Conservation (phyloP, 2,797 vertebrate genomes). For the Syngnathus rostellatus region DNA sequence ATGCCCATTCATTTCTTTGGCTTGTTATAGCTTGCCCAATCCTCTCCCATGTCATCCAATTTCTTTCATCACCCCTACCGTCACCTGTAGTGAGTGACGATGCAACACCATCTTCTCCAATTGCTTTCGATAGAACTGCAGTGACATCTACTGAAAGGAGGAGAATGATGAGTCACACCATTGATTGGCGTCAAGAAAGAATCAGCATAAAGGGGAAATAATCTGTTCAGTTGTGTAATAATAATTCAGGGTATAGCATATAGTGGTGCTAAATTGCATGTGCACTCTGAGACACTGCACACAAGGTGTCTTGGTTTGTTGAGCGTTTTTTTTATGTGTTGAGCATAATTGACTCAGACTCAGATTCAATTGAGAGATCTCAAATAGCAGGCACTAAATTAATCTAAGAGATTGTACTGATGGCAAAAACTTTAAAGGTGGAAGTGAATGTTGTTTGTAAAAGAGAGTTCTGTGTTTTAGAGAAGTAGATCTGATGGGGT, state of each 20-base stretch:
- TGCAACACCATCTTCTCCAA: constrained; percentile 49
- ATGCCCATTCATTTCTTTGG: constrained; percentile 22
- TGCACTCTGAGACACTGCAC: too few species aligned
- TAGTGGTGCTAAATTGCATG: too few species aligned
- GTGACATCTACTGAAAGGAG: constrained; percentile 71
- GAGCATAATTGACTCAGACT: too few species aligned
- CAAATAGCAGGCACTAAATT: too few species aligned
- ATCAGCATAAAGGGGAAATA: neutral
- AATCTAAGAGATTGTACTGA: too few species aligned
- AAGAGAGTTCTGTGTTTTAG: too few species aligned
- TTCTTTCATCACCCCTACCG: constrained; percentile 51
- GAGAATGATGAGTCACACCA: neutral
- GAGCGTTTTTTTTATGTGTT: too few species aligned
- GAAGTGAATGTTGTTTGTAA: too few species aligned
- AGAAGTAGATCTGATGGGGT: too few species aligned
- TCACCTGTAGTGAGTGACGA: constrained; percentile 57
- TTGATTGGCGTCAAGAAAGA: neutral
- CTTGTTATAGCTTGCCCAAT: constrained; percentile 32
- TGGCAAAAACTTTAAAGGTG: too few species aligned
- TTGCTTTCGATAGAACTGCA: constrained; percentile 62
- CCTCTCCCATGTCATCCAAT: constrained; percentile 25
- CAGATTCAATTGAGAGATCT: too few species aligned
- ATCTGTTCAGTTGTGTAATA: neutral
- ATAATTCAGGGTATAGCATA: neutral
- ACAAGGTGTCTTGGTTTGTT: too few species aligned